Conservation (phyloP, 1,140 invertebrate genomes). For the Drosophila tristis region DNA sequence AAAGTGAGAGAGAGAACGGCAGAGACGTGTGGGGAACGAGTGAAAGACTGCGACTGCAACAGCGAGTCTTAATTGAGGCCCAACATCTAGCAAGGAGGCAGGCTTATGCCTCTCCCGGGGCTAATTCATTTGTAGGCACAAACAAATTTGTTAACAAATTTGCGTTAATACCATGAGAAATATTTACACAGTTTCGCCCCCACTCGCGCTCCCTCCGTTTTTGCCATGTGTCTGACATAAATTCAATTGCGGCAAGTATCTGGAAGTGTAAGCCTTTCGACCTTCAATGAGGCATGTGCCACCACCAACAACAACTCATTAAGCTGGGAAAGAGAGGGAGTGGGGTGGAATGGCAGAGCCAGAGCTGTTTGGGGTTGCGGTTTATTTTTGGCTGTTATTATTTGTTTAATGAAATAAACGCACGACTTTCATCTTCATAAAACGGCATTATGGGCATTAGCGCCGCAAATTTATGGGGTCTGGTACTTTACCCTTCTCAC, state of each 20-base stretch:
- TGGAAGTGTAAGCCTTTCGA: constrained; percentile 71
- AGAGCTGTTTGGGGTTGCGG: constrained; percentile 50
- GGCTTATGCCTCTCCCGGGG: constrained; percentile 18
- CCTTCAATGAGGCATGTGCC: constrained; percentile 81
- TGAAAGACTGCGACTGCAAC: constrained; percentile 38
- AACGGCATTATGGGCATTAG: constrained; percentile 80
- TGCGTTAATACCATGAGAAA: constrained; percentile 77
- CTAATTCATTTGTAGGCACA: constrained; percentile 80
- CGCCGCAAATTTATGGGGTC: constrained; percentile 71
- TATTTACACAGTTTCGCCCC: constrained; percentile 59
- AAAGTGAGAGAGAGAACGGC: background rate
- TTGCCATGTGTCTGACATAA: constrained; percentile 69
- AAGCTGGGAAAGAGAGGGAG: constrained; percentile 38
- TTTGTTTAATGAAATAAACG: constrained; percentile 83
- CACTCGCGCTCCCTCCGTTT: background rate
- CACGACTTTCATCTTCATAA: constrained; percentile 83
- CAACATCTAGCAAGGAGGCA: background rate
- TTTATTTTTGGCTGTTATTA: constrained; percentile 81
- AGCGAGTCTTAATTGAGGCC: constrained; percentile 65
- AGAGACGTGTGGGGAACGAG: background rate
- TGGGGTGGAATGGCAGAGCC: background rate
- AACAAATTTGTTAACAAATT: constrained; percentile 83
- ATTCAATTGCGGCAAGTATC: constrained; percentile 68
- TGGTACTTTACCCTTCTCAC: constrained; percentile 25
- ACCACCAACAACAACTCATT: constrained; percentile 63